A percentile compares a stretch with the other conserved stretches of the same genome.
Conservation (phyloP, 2,888 invertebrate genomes). For the Chironomus tentans region DNA sequence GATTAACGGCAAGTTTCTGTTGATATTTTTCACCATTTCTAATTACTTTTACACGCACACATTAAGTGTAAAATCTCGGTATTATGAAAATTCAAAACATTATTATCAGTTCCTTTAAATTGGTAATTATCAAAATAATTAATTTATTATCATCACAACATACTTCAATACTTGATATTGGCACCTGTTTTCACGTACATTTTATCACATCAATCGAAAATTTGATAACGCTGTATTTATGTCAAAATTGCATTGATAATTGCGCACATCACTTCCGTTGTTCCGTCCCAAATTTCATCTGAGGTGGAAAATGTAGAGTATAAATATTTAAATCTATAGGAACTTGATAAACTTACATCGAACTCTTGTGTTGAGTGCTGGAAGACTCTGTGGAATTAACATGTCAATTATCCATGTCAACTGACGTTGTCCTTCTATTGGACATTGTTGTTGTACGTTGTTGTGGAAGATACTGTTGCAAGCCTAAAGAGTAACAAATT, state of each 20-base stretch:
- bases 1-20: too few species aligned
- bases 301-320: not conserved
- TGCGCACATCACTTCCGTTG: not conserved
- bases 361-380: not conserved
- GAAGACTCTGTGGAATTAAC: not conserved
- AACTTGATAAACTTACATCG: not conserved
- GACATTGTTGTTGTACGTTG: not conserved
- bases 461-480: not conserved
- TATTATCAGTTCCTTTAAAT: too few species aligned
- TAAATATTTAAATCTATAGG: not conserved
- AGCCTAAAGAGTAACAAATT: not conserved
- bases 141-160: too few species aligned
- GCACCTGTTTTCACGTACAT: not conserved
- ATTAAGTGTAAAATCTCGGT: too few species aligned
- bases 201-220: not conserved
- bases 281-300: constrained; percentile 1
- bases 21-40: too few species aligned
- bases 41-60: too few species aligned
- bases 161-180: not conserved
- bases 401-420: not conserved
- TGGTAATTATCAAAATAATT: too few species aligned
- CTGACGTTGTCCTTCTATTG: not conserved
- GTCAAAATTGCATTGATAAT: not conserved
- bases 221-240: not conserved
- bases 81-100: too few species aligned